These are phyloP conservation scores for Rostratula benghalensis DNA, from an alignment of 2,113 vertebrate species.

Conservation along the genomic window DNA sequence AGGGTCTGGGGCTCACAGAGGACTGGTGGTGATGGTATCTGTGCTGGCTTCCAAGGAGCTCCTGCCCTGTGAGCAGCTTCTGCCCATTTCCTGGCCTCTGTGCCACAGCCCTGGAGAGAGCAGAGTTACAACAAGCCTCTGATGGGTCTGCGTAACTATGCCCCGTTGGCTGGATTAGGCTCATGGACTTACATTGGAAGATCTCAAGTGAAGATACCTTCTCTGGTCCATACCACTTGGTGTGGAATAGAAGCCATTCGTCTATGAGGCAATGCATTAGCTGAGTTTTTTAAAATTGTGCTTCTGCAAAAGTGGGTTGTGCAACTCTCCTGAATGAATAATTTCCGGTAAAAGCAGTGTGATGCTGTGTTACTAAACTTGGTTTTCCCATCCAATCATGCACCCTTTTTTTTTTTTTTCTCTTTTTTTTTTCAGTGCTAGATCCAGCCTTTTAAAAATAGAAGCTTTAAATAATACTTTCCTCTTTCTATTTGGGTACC, in stretches of 20 bases:
- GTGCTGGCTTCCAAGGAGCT: neutral
- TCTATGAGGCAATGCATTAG: neutral
- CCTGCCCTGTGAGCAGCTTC: neutral
- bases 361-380: neutral
- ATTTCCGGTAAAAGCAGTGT: neutral
- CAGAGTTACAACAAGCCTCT: neutral
- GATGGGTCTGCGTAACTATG: fast-evolving
- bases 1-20: neutral
- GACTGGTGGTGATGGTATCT: neutral
- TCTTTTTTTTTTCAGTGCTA: neutral
- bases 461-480: neutral
- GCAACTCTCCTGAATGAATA: neutral
- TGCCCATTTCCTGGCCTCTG: neutral
- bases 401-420: neutral
- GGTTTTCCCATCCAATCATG: neutral
- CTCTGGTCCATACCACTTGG: neutral
- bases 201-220: neutral
- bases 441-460: neutral
- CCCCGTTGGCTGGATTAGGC: neutral
- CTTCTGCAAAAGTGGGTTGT: neutral
- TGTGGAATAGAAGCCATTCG: neutral
- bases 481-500: neutral
- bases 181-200: neutral
- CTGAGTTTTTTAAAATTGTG: neutral
- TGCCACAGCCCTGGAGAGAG: neutral